Percentiles rank a stretch among this genome's conserved stretches.
Conservation (phyloP, 2,797 vertebrate genomes). For the Forpus xanthops region DNA sequence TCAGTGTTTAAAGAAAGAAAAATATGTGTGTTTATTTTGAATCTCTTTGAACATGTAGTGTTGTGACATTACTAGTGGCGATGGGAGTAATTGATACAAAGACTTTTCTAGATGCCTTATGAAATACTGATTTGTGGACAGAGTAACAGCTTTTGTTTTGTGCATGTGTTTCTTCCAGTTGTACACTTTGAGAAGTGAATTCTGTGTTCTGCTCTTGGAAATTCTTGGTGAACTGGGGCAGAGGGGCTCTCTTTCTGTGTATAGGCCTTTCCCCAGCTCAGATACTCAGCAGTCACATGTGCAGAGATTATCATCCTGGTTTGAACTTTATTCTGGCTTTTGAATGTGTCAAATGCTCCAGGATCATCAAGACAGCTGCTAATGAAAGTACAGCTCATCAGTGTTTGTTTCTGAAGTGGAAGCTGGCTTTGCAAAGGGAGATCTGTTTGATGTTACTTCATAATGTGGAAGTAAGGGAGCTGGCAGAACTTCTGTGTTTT, state of each 20-base stretch:
- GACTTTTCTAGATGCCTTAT: not conserved
- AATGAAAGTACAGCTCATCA: not conserved
- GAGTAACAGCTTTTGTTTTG: not conserved
- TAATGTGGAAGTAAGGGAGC: not conserved
- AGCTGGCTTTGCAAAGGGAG: not conserved
- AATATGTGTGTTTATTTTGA: not conserved
- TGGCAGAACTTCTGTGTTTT: not conserved
- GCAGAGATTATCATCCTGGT: not conserved
- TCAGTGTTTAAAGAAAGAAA: not conserved
- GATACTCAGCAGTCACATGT: not conserved
- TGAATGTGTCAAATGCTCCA: not conserved
- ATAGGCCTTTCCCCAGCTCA: not conserved
- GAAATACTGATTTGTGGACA: not conserved
- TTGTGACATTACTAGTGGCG: not conserved
- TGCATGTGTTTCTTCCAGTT: not conserved
- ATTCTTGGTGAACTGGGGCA: not conserved
- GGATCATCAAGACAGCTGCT: not conserved
- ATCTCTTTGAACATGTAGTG: not conserved
- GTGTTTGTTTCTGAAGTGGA: not conserved
- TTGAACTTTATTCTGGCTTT: constrained; percentile 37
- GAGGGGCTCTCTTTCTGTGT: not conserved
- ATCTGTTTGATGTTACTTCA: not conserved
- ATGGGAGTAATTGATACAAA: not conserved
- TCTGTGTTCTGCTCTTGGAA: not conserved
- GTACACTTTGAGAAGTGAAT: not conserved